phyloP scores from a whole-genome alignment of 1,140 invertebrate genomes.

The Aphis craccivora region DNA sequence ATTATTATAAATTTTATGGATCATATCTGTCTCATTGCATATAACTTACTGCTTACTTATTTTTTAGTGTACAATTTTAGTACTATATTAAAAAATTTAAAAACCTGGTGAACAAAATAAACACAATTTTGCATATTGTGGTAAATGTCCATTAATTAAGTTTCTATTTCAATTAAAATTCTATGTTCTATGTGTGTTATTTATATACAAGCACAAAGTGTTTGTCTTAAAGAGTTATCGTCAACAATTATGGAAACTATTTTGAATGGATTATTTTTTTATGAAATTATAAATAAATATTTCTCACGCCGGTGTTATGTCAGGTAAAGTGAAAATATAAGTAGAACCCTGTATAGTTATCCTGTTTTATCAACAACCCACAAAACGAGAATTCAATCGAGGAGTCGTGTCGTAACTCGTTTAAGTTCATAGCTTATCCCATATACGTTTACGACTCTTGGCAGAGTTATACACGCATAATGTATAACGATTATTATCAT shows the following conservation, averaged over 20 bases:
- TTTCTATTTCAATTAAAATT: not conserved
- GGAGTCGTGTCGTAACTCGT: not conserved
- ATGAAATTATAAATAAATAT: not conserved
- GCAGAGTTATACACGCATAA: not conserved
- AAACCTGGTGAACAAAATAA: not conserved
- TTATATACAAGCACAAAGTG: not conserved
- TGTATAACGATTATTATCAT: not conserved
- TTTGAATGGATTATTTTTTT: not conserved
- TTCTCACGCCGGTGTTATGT: not conserved
- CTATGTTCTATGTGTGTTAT: not conserved
- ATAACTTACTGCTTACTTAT: constrained; percentile 3
- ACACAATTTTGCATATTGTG: not conserved
- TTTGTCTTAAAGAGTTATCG: not conserved
- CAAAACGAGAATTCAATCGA: not conserved
- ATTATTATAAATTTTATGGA: constrained; percentile 27
- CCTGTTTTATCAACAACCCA: not conserved
- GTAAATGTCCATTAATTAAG: not conserved
- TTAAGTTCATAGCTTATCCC: not conserved
- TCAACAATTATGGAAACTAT: not conserved
- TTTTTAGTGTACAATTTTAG: not conserved
- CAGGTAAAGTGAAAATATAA: not conserved
- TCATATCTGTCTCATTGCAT: constrained; percentile 44
- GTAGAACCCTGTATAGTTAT: not conserved
- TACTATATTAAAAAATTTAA: not conserved
- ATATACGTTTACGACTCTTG: not conserved